Conservation (phyloP, 2,888 invertebrate genomes). For the Nomada hirtipes region DNA sequence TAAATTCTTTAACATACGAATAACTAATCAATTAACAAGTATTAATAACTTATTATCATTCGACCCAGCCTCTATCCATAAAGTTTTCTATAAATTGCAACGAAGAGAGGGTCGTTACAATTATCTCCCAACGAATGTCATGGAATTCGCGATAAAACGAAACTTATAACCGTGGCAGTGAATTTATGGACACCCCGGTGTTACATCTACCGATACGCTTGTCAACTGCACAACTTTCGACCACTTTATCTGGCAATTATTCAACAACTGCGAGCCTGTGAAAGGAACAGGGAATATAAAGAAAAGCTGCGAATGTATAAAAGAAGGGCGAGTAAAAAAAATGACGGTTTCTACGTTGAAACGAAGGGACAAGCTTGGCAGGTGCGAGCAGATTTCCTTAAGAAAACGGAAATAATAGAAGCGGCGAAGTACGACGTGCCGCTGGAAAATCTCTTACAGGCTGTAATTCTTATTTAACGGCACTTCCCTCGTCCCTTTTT, state of each 20-base stretch:
- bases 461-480: slow-evolving; percentile 47
- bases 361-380: neutral
- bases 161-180: slow-evolving; percentile 2
- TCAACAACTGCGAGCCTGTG: slow-evolving; percentile 5
- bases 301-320: too few relatives aligned
- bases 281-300: neutral
- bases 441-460: slow-evolving; percentile 27
- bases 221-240: slow-evolving; percentile 34
- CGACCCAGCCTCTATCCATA: neutral
- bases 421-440: slow-evolving; percentile 19
- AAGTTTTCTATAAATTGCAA: slow-evolving; percentile 1
- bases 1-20: too few relatives aligned
- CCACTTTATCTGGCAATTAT: slow-evolving; percentile 26
- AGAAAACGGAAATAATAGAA: slow-evolving; percentile 35
- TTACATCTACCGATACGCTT: slow-evolving; percentile 28
- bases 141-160: slow-evolving; percentile 22
- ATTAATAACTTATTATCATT: neutral
- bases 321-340: neutral
- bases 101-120: neutral
- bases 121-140: neutral
- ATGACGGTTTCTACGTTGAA: neutral
- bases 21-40: too few relatives aligned
- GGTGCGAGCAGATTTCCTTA: slow-evolving; percentile 35
- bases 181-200: slow-evolving; percentile 14
- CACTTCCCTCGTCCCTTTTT: neutral